phyloP scores from a whole-genome alignment of 2,113 vertebrate species.

The Nymphicus hollandicus region DNA sequence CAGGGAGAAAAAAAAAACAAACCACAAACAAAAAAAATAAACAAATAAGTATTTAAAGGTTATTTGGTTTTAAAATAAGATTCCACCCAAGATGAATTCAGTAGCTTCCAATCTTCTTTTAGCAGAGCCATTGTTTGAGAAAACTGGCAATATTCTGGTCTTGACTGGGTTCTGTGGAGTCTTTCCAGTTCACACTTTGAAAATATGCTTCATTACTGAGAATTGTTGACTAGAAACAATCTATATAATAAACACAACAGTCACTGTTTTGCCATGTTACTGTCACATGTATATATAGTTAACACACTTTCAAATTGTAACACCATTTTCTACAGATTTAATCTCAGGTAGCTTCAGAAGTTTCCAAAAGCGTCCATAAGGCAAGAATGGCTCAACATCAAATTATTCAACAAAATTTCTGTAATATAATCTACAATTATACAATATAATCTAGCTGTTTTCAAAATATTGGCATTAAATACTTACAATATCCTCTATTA shows the following conservation, averaged over 20 bases:
- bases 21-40: not conserved
- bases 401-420: not conserved
- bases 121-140: not conserved
- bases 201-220: not conserved
- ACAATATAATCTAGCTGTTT: not conserved
- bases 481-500: constrained; percentile 98
- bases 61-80: not conserved
- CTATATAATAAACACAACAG: not conserved
- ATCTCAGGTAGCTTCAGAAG: not conserved
- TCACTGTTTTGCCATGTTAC: not conserved
- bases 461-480: not conserved
- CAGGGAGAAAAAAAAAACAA: not conserved
- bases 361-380: not conserved
- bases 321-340: not conserved
- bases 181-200: not conserved
- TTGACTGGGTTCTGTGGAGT: not conserved
- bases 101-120: not conserved
- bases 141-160: not conserved
- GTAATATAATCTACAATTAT: not conserved
- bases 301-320: not conserved
- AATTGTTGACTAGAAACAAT: not conserved
- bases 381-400: not conserved
- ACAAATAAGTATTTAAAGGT: not conserved
- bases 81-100: not conserved
- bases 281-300: not conserved